Base-by-base conservation (phyloP, 2,797 vertebrate genomes). In the Cygnus olor region DNA sequence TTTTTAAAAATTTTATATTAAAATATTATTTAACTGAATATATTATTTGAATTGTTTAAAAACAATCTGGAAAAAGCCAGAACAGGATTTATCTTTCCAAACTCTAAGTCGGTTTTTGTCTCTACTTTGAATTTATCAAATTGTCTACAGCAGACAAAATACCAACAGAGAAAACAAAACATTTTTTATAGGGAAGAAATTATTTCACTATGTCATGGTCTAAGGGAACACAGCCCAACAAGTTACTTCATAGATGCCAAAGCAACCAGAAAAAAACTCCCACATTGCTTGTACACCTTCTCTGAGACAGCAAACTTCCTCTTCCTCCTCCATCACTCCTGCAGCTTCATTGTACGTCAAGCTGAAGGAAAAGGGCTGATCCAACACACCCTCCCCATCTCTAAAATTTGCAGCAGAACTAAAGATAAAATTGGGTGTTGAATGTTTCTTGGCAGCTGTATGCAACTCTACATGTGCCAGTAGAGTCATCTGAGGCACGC, bases 341-440 rank as follows among this genome's bases (percentile, higher is more conserved):
- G 71, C 68, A 90, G 40, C 80, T 79, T 73, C 72, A 60, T 27
- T 53, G 44, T 71, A 65, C 40, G 30, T 57, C 36, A 88, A 40
- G 40, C 34, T 78, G 85, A 88, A 88, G 68, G 38, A 81, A 47
- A 61, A 87, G 25, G 64, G 66, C 85, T 74, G 82, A 81, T 68
- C 68, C 42, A 84, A 65, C 71, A 80, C 58, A 74, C 51, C 42
- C 85, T 71, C 70, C 25, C 27, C 3, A 0, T 14, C 70, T 49
- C 95, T 92, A 92, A 93, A 85, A 88, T 94, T 90, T 95, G 96
- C 25, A 1, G 34, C 80, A 96, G 80, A 92, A 73, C 94, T 70
- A 61, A 78, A 94, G 94, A 97, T 79, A 92, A 95, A 97, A 85
- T n/a, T 3, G 13, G 30, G 84, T 80, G 88, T 68, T 74, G 93